These are phyloP conservation scores for Mesorhabditis sp. DNA, from an alignment of 2,888 invertebrate genomes.

Conservation along the genomic window DNA sequence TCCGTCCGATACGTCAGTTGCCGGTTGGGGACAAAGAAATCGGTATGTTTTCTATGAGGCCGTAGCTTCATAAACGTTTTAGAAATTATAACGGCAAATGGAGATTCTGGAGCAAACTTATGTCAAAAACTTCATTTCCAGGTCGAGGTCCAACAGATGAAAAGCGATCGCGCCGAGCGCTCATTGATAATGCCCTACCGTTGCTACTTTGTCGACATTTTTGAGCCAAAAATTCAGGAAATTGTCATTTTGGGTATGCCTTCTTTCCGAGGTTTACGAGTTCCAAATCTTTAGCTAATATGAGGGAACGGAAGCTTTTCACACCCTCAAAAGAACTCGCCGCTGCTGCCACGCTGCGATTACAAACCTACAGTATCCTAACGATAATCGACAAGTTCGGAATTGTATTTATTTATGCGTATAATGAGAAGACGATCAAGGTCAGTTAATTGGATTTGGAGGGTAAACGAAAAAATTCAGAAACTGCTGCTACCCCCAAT, in stretches of 20 bases:
- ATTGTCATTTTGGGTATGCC: neutral
- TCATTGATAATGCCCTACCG: neutral
- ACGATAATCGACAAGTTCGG: neutral
- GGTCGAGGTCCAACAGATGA: neutral
- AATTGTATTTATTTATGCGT: constrained; percentile 1
- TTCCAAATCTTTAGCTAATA: neutral
- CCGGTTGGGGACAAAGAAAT: neutral
- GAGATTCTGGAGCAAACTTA: too few relatives aligned
- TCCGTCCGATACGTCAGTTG: neutral
- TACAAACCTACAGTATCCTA: neutral
- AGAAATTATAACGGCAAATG: too few relatives aligned
- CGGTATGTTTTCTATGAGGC: neutral
- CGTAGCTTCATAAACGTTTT: too few relatives aligned
- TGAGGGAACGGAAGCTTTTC: neutral
- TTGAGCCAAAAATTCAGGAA: constrained; percentile 6
- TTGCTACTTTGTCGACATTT: neutral
- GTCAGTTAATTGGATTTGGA: neutral
- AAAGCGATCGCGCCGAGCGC: neutral
- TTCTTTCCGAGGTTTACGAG: neutral
- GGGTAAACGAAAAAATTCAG: neutral
- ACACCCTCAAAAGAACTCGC: neutral
- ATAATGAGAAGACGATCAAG: constrained; percentile 6
- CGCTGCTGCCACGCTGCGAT: neutral
- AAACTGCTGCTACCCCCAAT: neutral
- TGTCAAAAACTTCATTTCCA: too few relatives aligned